A percentile compares a stretch with the other conserved stretches of the same genome.
These are phyloP conservation scores for Alexandromys fortis DNA, from an alignment of 2,113 vertebrate genomes.

Conservation along the genomic window DNA sequence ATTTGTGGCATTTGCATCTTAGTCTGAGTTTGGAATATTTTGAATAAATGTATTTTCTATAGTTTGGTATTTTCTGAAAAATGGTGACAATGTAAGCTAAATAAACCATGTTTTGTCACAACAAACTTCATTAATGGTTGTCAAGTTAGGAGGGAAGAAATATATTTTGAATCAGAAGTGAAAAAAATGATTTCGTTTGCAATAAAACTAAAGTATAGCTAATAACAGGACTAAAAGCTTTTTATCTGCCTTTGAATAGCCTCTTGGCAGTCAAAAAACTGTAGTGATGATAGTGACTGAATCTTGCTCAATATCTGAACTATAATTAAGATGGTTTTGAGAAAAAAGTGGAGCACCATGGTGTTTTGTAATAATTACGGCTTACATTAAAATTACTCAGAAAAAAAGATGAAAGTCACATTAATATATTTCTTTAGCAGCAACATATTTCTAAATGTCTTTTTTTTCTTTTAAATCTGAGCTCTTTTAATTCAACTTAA, in stretches of 20 bases:
- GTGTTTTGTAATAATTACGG: neutral
- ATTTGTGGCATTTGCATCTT: neutral
- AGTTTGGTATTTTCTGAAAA: neutral
- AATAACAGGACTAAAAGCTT: neutral
- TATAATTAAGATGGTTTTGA: slow-evolving; percentile 26
- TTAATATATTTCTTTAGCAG: slow-evolving; percentile 11
- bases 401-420: slow-evolving; percentile 33
- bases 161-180: neutral
- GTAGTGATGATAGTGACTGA: neutral
- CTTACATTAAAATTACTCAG: neutral
- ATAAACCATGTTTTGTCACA: neutral
- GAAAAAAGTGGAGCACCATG: neutral
- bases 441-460: neutral
- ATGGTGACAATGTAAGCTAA: slow-evolving; percentile 22
- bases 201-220: neutral
- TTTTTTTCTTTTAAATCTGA: neutral
- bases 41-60: neutral
- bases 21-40: neutral
- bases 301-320: neutral
- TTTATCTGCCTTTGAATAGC: neutral
- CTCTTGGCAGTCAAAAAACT: neutral
- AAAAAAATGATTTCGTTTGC: neutral
- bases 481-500: slow-evolving; percentile 31
- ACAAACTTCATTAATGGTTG: neutral
- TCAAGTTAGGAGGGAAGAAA: neutral